Evolutionary conservation across 2,113 vertebrate species (phyloP), one percentile per base, ranked within the genome.

Genomic region (Apodemus sylvaticus): DNA sequence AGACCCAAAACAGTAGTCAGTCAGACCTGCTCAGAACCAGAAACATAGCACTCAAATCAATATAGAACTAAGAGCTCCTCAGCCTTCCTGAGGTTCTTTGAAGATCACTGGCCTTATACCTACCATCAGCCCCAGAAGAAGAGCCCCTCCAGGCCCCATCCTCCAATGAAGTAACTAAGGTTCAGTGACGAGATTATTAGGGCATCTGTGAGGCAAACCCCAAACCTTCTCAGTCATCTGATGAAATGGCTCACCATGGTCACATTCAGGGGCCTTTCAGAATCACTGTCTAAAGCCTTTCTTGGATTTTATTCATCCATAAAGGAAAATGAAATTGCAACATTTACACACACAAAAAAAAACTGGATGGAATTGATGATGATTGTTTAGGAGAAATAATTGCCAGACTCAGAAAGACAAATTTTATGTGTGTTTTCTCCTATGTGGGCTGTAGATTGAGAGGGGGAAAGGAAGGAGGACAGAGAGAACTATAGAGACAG

Each of bases 41-140:
- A 51, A 96, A 82, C 14, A 22, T 89, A 22, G 12, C 9, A 55
- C 45, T 20, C 26, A 86, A 89, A 94, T 76, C 58, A 90, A 58
- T 12, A 20, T 73, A 45, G 88, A 95, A 85, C 34, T 70, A 91
- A 97, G 26, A 91, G 48, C 14, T 45, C 36, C 74, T 79, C 45
- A 2, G 64, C 5, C 36, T 60, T 79, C 79, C 58, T 17, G 36
- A 42, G 29, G 3, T 86, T 79, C 36, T 74, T 87, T 36, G 36
- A 53, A 93, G 31, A 53, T 90, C 71, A n/a, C 24, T 78, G 39
- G 17, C 45, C 51, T 91, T 26, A 70, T 3, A 39, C 42, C 7
- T 53, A 58, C 51, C 19, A 10, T 74, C 87, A 94, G 4, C n/a
- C 11, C 36, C 60, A 36, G 19, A 20, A 70, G 51, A 58, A 14